Evolutionary conservation across 2,797 vertebrate genomes (phyloP), one percentile per base, ranked within the genome.

Genomic region (Argentina silus): DNA sequence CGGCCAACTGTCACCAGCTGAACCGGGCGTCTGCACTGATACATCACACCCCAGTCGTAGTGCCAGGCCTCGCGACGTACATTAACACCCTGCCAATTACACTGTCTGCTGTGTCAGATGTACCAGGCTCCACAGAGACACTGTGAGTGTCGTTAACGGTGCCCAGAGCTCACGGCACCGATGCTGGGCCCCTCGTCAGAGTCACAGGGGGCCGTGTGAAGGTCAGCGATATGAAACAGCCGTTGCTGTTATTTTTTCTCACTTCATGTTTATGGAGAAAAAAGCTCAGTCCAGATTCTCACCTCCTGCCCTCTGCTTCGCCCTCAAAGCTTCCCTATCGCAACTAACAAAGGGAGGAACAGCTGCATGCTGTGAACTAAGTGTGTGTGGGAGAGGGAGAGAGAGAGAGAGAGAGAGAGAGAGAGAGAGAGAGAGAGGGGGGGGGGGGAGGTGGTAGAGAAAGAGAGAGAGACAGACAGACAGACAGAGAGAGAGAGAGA

Each of bases 321-420:
- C 3, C 56, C 56, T 27, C 4, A 6, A 10, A 59, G 56, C 11
- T 21, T 59, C 21, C 56, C 10, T 61, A 27, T 14, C 36, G 11
- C 44, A 7, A 66, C 44, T 23, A 23, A 66, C 64, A 48, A 50
- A 48, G 21, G 17, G 19, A 51, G 64, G 45, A 48, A 23, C 2
- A 66, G 45, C 64, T 36, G 64, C 64, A 15, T 66, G 45, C 83
- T 78, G 79, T 75, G 79, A 77, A 87, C 80, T 77, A 72, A 74
- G 82, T 78, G 45, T 14, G 2, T 51, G 36, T 7, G 3, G 19
- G 17, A 21, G 55, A 23, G 19, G 3, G 6, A 57, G 7, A 57
- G n/a, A 56, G n/a, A 53, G 51, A 15, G 51, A 53, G 51, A 15
- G 51, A 53, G 51, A 15, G 51, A 53, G 51, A 15, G 3, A 57